Evolutionary conservation across 2,113 vertebrate genomes (phyloP).

Genomic region (Anarhynchus alexandrinus): DNA sequence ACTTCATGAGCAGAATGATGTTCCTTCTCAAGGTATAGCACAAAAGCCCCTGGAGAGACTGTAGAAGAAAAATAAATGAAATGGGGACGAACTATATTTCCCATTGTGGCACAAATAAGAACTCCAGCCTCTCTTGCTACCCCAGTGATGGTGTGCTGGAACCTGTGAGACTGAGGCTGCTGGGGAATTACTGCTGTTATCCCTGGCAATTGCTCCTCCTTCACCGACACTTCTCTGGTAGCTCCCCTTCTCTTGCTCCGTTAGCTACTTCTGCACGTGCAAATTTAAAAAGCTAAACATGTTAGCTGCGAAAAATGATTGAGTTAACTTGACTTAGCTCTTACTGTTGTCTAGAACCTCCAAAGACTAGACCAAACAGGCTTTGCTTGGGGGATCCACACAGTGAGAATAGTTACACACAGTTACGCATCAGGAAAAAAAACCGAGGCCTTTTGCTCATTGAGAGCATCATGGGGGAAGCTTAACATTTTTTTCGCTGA

Average conservation of each 20-base stretch:
- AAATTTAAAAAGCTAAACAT: not conserved
- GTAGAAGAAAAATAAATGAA: not conserved
- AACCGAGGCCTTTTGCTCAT: not conserved
- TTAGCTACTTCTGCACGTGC: not conserved
- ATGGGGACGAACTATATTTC: not conserved
- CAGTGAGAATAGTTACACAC: not conserved
- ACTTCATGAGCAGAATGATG: not conserved
- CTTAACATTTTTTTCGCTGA: not conserved
- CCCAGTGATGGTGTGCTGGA: fast-evolving
- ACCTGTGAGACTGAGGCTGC: not conserved
- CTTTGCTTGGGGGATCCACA: not conserved
- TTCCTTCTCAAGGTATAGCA: not conserved
- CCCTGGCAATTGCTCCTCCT: not conserved
- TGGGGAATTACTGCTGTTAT: not conserved
- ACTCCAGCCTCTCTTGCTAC: not conserved
- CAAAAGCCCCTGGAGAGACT: not conserved
- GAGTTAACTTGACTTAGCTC: not conserved
- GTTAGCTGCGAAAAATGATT: not conserved
- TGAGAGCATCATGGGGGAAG: not conserved
- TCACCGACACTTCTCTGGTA: not conserved
- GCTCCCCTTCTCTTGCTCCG: not conserved
- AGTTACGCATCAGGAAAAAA: not conserved
- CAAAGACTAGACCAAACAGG: not conserved
- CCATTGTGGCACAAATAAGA: not conserved
- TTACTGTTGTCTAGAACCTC: not conserved